Base-by-base conservation (phyloP, 2,797 vertebrate genomes). In the Gephyroberyx darwinii region DNA sequence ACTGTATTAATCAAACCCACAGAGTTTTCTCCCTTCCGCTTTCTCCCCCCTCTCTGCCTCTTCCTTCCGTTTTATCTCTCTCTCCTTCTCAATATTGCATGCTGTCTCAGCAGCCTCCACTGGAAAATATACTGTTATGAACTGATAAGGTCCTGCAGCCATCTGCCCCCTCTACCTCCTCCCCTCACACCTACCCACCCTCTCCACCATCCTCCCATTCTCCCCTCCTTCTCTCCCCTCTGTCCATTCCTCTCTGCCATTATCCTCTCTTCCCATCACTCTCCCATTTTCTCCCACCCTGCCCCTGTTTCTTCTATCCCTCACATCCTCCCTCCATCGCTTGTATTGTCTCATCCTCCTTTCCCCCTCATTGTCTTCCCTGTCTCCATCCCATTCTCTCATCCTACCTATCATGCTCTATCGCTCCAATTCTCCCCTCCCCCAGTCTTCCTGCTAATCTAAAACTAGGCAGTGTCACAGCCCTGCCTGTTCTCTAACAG, bases 1-100 rank as follows among this genome's bases (percentile, higher is more conserved):
- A 17, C 22, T 26, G 17, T 33, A 54, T 71, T 71, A 43, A 62
- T 62, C 58, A 71, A 69, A 50, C 41, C 53, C 45, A 14, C 30
- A 47, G 16, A 19, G 2, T 19, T 33, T 17, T 13, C 22, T 20
- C 51, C n/a, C 48, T 54, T 57, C 14, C 37, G 30, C 52, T 22
- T 26, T 9, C 53, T 26, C 26, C 26, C 16, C 33, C 12, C 50
- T 22, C 62, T 6, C 20, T 30, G 22, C 30, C 20, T 31, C 7
- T 30, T 19, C 10, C 48, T 45, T 68, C n/a, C 14, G 9, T 33
- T 51, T 35, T 59, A 16, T 69, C 50, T 37, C 10, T 5, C n/a
- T 69, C 54, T 37, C 10, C 2, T 20, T 61, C 8, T 33, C 13
- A 33, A 12, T 63, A 45, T 13, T 30, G 26, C 19, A 50, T 71